phyloP scores from a whole-genome alignment of 2,113 vertebrate species.

The Shinisaurus crocodilurus region DNA sequence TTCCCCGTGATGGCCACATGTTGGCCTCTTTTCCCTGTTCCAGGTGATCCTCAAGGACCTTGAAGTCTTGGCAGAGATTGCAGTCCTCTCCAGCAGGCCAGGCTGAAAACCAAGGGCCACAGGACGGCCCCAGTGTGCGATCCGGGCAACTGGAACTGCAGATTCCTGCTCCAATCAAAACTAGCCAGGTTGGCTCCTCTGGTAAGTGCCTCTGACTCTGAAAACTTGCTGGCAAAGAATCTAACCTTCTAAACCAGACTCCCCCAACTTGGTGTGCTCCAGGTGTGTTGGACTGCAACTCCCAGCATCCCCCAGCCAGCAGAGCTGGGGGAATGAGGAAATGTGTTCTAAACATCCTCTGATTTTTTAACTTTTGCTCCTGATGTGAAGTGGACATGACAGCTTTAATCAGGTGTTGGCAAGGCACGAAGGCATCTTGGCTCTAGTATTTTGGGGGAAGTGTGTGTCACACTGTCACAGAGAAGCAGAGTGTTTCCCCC shows the following conservation, averaged over 20 bases:
- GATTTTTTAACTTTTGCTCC: not conserved
- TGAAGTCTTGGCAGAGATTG: conserved; percentile 95
- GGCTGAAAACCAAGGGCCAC: conserved; percentile 75
- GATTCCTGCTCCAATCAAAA: conserved; percentile 75
- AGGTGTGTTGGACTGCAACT: no score
- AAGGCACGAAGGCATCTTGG: not conserved
- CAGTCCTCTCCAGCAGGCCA: conserved; percentile 97
- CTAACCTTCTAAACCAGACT: no score
- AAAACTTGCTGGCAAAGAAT: not conserved
- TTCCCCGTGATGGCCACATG: accelerated
- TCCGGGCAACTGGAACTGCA: conserved; percentile 81
- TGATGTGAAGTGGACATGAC: accelerated
- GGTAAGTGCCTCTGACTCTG: conserved; percentile 62
- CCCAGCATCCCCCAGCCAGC: no score
- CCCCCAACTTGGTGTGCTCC: no score
- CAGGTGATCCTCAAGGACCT: conserved; percentile 97
- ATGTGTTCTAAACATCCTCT: not conserved
- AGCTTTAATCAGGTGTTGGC: not conserved
- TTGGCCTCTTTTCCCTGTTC: conserved; percentile 2
- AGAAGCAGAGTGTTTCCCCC: accelerated
- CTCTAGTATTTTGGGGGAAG: accelerated
- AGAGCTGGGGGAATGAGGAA: no score
- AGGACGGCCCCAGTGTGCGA: conserved; percentile 70
- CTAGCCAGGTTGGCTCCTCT: conserved; percentile 68
- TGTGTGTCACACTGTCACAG: not conserved